Percentiles rank a stretch among this genome's conserved stretches.
These are phyloP conservation scores for Periophthalmus modestus DNA, from an alignment of 2,113 vertebrate genomes.

Conservation along the genomic window DNA sequence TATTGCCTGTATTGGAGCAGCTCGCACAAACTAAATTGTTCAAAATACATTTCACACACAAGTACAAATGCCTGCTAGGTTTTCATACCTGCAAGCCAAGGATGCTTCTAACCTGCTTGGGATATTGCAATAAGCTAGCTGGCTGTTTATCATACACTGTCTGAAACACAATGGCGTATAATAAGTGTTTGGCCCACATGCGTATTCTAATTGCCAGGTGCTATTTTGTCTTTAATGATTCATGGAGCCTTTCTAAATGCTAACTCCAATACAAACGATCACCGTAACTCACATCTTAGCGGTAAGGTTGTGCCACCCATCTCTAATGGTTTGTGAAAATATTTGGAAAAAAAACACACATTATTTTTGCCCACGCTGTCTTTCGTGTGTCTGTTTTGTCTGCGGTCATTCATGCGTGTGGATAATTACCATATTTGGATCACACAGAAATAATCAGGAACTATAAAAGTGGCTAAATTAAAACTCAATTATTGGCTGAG, in stretches of 20 bases:
- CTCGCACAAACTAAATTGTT: background rate
- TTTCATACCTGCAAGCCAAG: background rate
- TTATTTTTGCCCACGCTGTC: constrained; percentile 16
- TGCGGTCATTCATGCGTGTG: constrained; percentile 25
- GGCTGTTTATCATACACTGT: background rate
- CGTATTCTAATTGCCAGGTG: constrained; percentile 5
- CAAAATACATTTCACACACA: background rate
- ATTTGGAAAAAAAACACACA: background rate
- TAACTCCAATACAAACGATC: background rate
- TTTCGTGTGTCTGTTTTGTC: constrained; percentile 27
- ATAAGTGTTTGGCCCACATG: constrained; percentile 1
- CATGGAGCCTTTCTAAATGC: constrained; percentile 2
- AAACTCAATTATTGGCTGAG: constrained; percentile 26
- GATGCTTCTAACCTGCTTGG: background rate
- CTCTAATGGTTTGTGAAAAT: background rate
- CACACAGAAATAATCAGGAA: constrained; percentile 33
- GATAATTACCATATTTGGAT: constrained; percentile 36
- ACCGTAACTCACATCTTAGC: background rate
- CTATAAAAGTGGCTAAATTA: constrained; percentile 29
- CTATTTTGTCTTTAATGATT: constrained; percentile 2
- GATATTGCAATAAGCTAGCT: background rate
- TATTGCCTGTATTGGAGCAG: background rate
- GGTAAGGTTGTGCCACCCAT: constrained; percentile 7
- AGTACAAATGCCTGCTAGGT: background rate
- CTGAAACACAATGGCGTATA: constrained; percentile 2